Percentiles rank a stretch among this genome's conserved stretches.
These are phyloP conservation scores for Ryuthela nishihirai DNA, from an alignment of 2,888 invertebrate species.

Conservation along the genomic window DNA sequence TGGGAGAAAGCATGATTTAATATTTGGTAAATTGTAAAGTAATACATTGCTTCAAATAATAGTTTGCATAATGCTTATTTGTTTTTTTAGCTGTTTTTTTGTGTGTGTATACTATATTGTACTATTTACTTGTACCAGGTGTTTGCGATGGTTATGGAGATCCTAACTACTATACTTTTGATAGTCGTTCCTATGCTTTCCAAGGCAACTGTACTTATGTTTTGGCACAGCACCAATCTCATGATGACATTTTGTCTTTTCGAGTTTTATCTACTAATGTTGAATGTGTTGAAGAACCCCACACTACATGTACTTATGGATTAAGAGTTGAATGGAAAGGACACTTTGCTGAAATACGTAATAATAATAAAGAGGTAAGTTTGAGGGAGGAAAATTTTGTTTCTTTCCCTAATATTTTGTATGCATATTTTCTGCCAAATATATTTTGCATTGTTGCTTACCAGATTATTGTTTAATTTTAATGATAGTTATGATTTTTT, in stretches of 20 bases:
- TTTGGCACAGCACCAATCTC: conserved; percentile 61
- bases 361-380: neutral
- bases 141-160: conserved; percentile 71
- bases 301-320: conserved; percentile 63
- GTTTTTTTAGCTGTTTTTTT: neutral
- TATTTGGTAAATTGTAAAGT: too few relatives aligned
- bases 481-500: too few relatives aligned
- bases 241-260: conserved; percentile 54
- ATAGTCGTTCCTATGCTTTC: conserved; percentile 71
- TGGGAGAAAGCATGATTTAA: too few relatives aligned
- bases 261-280: conserved; percentile 68
- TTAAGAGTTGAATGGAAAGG: conserved; percentile 65
- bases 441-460: too few relatives aligned
- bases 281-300: conserved; percentile 60
- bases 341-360: conserved; percentile 55
- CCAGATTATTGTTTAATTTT: too few relatives aligned
- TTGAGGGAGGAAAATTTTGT: neutral
- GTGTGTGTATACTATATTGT: neutral
- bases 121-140: conserved; percentile 49
- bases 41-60: neutral
- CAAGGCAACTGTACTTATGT: conserved; percentile 82
- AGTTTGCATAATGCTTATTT: neutral
- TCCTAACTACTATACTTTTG: conserved; percentile 77
- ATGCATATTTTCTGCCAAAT: too few relatives aligned
- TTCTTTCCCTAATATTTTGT: too few relatives aligned